Evolutionary conservation across 2,797 vertebrate genomes (phyloP).

Genomic region (Cygnus olor): DNA sequence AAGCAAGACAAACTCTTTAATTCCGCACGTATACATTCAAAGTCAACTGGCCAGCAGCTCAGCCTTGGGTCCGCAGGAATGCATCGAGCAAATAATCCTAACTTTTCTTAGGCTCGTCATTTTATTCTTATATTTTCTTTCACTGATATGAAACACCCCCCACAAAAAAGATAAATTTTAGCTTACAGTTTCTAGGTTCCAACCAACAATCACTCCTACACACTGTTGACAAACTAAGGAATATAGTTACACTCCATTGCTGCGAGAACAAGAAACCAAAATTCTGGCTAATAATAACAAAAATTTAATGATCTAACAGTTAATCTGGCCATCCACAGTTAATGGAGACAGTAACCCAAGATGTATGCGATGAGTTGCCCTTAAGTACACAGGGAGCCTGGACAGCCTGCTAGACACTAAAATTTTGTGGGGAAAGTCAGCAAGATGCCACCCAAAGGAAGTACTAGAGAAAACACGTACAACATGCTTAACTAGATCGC

Average conservation of each 20-base stretch:
- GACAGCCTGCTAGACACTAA: not conserved
- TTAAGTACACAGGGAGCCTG: not conserved
- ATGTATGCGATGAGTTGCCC: not conserved
- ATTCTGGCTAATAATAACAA: not conserved
- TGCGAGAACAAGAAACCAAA: not conserved
- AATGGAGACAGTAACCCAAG: not conserved
- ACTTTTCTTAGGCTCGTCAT: not conserved
- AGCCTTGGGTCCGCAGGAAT: not conserved
- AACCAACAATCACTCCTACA: not conserved
- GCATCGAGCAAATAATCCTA: not conserved
- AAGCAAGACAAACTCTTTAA: not conserved
- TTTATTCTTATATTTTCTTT: not conserved
- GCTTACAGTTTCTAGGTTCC: not conserved
- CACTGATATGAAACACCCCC: not conserved
- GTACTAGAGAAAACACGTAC: rapidly evolving
- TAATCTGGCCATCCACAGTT: not conserved
- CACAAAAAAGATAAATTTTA: not conserved
- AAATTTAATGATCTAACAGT: not conserved
- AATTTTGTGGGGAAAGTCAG: not conserved
- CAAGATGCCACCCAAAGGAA: not conserved
- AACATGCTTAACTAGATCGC: not conserved
- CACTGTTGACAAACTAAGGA: not conserved
- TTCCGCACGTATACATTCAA: not conserved
- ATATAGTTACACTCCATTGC: not conserved
- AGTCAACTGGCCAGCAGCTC: not conserved